These are phyloP conservation scores for Octomys mimax DNA, from an alignment of 2,797 vertebrate genomes.

Conservation along the genomic window DNA sequence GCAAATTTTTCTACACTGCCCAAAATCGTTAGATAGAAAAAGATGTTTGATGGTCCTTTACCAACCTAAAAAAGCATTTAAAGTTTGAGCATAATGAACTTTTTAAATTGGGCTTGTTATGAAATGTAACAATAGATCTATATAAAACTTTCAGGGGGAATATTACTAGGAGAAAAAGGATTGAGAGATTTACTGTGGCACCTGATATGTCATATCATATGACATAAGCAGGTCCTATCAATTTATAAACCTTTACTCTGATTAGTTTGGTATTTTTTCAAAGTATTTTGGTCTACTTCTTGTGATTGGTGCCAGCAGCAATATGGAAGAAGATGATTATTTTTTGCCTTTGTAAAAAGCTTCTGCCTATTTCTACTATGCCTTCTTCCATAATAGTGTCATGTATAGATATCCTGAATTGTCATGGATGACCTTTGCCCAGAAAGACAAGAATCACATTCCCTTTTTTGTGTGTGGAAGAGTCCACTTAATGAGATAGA, in stretches of 20 bases:
- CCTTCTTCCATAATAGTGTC: background rate
- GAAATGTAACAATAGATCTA: background rate
- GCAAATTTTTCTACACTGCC: background rate
- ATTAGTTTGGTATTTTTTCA: background rate
- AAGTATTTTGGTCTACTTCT: background rate
- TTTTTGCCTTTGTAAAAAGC: background rate
- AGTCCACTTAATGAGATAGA: background rate
- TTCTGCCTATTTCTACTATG: background rate
- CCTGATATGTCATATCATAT: background rate
- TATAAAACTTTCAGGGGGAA: background rate
- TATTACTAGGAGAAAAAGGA: background rate
- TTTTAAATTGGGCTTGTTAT: background rate
- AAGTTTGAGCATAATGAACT: background rate
- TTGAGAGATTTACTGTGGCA: background rate
- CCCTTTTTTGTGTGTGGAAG: background rate
- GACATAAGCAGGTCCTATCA: background rate
- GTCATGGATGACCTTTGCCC: background rate
- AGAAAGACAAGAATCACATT: background rate
- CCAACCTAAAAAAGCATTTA: constrained; percentile 5
- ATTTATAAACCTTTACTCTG: background rate
- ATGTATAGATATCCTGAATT: background rate
- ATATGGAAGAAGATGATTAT: background rate
- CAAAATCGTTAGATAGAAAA: background rate
- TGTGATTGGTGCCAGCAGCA: background rate
- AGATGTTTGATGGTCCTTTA: background rate